Conservation (phyloP, 2,797 vertebrate species). For the Parambassis ranga region DNA sequence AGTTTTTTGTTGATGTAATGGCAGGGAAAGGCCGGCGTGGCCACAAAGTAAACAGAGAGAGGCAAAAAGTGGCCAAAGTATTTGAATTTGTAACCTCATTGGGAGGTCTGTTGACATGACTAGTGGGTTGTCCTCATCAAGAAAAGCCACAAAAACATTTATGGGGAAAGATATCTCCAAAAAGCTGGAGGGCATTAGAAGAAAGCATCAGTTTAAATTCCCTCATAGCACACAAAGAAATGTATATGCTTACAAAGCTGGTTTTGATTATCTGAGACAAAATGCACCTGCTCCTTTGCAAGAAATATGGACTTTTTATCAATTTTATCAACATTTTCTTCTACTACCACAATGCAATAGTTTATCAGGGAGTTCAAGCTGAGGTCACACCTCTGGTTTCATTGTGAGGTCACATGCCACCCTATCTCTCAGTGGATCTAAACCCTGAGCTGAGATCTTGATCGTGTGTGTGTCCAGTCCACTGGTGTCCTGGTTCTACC, state of each 20-base stretch:
- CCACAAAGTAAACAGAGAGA: slow-evolving; percentile 53
- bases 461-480: slow-evolving; percentile 8
- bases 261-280: no score
- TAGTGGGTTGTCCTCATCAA: slow-evolving; percentile 38
- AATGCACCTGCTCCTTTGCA: no score
- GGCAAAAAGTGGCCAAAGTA: slow-evolving; percentile 46
- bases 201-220: not conserved
- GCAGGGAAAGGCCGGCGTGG: slow-evolving; percentile 6
- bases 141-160: slow-evolving; percentile 35
- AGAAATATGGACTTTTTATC: no score
- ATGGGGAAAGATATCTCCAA: slow-evolving; percentile 5
- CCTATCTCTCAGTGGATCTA: not conserved
- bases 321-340: no score
- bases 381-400: not conserved
- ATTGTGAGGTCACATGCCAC: not conserved
- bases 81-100: slow-evolving; percentile 37
- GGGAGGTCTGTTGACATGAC: slow-evolving; percentile 28
- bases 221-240: not conserved
- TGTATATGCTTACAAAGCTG: not conserved
- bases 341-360: no score
- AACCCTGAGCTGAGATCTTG: not conserved
- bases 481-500: slow-evolving; percentile 39
- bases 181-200: slow-evolving; percentile 13
- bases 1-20: slow-evolving; percentile 30
- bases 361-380: no score